Conservation (phyloP, 92 coral and sea anemone species). For the Meandrina meandrites region DNA sequence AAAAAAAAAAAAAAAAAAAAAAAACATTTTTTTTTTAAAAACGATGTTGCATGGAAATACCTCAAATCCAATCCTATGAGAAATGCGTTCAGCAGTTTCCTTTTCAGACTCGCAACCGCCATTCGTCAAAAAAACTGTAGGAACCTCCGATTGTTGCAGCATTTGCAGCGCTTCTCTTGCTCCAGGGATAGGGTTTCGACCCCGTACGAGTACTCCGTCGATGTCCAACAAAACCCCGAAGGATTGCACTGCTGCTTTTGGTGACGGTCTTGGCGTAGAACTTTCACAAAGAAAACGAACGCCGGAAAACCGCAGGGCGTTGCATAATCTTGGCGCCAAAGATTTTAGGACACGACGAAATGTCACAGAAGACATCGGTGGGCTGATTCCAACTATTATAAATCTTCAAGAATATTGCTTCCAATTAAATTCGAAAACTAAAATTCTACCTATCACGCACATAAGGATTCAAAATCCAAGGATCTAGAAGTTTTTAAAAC, state of each 20-base stretch:
- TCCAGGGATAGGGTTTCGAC: constrained; percentile 69
- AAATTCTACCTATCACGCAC: neutral
- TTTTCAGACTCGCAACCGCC: constrained; percentile 71
- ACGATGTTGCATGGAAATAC: constrained; percentile 2
- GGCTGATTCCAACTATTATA: neutral
- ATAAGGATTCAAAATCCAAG: neutral
- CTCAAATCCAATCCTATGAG: constrained; percentile 62
- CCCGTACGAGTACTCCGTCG: constrained; percentile 81
- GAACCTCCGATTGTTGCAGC: constrained; percentile 58
- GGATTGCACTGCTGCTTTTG: neutral
- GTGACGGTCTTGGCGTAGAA: constrained; percentile 27
- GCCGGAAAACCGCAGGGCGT: neutral
- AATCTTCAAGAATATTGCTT: too few relatives aligned
- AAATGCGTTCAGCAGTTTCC: constrained; percentile 60
- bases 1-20: too few relatives aligned
- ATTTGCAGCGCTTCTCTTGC: constrained; percentile 65
- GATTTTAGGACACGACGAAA: constrained; percentile 3
- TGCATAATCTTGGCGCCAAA: neutral
- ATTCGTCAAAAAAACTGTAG: constrained; percentile 68
- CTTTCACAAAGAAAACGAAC: constrained; percentile 32
- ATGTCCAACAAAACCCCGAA: constrained; percentile 75
- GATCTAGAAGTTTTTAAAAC: neutral
- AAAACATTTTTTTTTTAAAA: neutral
- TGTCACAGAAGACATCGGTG: neutral
- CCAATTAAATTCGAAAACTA: neutral